These are phyloP conservation scores for Drosophila simulans DNA, from an alignment of 1,140 invertebrate genomes.

Conservation along the genomic window DNA sequence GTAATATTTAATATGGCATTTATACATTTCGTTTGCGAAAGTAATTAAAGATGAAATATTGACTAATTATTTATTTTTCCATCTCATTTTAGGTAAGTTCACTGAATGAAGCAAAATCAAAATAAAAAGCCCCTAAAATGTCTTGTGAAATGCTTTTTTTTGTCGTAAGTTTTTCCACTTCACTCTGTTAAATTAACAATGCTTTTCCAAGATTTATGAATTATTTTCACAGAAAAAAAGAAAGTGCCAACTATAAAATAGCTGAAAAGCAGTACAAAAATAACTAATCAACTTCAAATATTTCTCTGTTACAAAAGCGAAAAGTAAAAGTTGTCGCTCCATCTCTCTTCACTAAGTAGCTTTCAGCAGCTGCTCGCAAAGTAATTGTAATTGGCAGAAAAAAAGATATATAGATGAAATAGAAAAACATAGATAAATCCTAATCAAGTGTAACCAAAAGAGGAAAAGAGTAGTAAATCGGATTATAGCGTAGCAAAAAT, in stretches of 20 bases:
- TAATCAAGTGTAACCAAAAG: constrained; percentile 71
- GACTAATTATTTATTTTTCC: constrained; percentile 48
- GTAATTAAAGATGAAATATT: constrained; percentile 48
- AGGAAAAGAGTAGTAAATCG: constrained; percentile 32
- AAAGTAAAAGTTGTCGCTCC: constrained; percentile 56
- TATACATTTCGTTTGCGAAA: background rate
- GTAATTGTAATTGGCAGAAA: constrained; percentile 73
- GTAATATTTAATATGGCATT: too few relatives aligned
- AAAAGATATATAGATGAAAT: background rate
- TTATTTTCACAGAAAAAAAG: constrained; percentile 37
- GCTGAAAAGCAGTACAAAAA: constrained; percentile 24
- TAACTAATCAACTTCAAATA: constrained; percentile 37
- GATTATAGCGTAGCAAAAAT: constrained; percentile 29
- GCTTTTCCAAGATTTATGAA: constrained; percentile 45
- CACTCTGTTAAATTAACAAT: constrained; percentile 45
- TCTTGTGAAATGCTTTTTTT: constrained; percentile 24
- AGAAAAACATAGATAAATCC: constrained; percentile 52
- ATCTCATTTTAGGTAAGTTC: constrained; percentile 73
- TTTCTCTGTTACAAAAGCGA: constrained; percentile 46
- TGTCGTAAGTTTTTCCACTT: constrained; percentile 43
- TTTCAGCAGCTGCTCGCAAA: constrained; percentile 68
- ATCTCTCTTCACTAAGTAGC: constrained; percentile 23
- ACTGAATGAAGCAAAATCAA: constrained; percentile 10
- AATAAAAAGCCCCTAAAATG: constrained; percentile 7
- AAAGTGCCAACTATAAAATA: constrained; percentile 51